These are phyloP conservation scores for Eleutherodactylus coqui DNA, from an alignment of 2,797 vertebrate species.

Conservation along the genomic window DNA sequence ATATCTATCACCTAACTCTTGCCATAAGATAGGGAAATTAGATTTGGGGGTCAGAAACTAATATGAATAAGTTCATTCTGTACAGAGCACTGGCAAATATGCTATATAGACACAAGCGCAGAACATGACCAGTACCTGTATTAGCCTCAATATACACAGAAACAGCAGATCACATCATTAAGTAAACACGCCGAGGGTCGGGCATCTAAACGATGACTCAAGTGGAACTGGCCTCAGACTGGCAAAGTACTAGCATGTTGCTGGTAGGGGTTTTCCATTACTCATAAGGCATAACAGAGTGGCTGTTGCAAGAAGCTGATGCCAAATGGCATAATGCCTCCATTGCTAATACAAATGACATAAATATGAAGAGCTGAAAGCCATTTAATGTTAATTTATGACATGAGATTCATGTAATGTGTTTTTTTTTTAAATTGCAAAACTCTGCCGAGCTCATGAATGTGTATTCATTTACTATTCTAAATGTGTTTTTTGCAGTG, in stretches of 20 bases:
- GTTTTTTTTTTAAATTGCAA: too few species aligned
- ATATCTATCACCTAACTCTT: background rate
- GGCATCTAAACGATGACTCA: background rate
- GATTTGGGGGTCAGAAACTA: background rate
- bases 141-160: background rate
- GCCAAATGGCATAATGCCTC: background rate
- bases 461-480: background rate
- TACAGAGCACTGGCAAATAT: background rate
- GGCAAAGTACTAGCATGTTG: background rate
- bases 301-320: background rate
- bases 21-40: background rate
- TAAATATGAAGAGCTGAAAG: background rate
- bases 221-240: background rate
- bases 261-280: conserved; percentile 13
- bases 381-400: background rate
- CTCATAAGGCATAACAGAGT: background rate
- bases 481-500: conserved; percentile 75
- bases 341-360: background rate
- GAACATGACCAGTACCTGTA: background rate
- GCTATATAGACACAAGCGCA: background rate
- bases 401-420: background rate
- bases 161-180: background rate
- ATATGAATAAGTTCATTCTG: background rate
- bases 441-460: background rate
- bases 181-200: background rate